Evolutionary conservation across 2,888 invertebrate species (phyloP).

Genomic region (Callimorpha dominula): DNA sequence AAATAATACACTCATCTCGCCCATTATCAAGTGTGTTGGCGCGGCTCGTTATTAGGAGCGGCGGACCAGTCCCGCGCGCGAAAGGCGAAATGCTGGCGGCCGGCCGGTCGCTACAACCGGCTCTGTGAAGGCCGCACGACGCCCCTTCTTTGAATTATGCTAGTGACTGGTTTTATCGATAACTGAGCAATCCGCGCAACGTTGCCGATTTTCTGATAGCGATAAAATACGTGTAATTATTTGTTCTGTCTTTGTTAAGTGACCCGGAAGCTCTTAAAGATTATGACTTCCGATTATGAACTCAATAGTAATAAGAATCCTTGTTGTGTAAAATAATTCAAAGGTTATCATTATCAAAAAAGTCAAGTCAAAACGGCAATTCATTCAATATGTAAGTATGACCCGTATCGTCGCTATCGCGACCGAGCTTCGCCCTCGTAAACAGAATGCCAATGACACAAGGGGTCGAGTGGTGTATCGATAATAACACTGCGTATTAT

Average conservation of each 20-base stretch:
- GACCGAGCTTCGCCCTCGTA: conserved; percentile 73
- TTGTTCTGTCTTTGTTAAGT: conserved; percentile 20
- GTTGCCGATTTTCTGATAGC: conserved; percentile 36
- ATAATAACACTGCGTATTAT: conserved; percentile 72
- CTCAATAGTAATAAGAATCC: conserved; percentile 22
- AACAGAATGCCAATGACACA: conserved; percentile 84
- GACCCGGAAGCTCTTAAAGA: neutral
- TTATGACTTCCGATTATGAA: neutral
- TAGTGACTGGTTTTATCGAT: conserved; percentile 78
- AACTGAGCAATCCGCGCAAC: conserved; percentile 49
- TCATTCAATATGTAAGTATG: conserved; percentile 62
- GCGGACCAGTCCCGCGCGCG: conserved; percentile 77
- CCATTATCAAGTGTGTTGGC: conserved; percentile 51
- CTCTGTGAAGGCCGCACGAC: conserved; percentile 82
- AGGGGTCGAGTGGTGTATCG: conserved; percentile 76
- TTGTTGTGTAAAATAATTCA: conserved; percentile 37
- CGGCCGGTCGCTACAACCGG: conserved; percentile 82
- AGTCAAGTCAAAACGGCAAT: conserved; percentile 43
- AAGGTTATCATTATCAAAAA: conserved; percentile 26
- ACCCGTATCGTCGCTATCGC: conserved; percentile 71
- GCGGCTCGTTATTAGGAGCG: conserved; percentile 67
- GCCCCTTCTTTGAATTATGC: conserved; percentile 61
- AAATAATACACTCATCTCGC: conserved; percentile 53
- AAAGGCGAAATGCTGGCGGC: conserved; percentile 84
- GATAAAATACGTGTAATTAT: conserved; percentile 26